phyloP scores from a whole-genome alignment of 2,113 vertebrate species.

The Peromyscus maniculatus region DNA sequence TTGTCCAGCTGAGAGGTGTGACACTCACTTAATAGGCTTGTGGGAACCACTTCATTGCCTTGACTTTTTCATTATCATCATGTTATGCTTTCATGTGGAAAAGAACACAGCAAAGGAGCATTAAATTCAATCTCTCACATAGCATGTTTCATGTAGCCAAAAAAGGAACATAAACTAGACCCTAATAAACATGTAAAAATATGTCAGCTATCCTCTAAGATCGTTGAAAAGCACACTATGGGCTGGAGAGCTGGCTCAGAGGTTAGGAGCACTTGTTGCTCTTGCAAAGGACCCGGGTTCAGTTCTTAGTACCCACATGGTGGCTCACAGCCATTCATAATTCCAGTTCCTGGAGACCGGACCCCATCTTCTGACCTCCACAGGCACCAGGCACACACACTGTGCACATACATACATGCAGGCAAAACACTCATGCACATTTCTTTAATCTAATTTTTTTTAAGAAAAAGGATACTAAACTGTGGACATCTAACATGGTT shows the following conservation, averaged over 20 bases:
- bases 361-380: not conserved
- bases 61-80: not conserved
- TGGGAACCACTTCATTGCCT: conserved; percentile 24
- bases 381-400: not conserved
- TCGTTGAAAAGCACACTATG: conserved; percentile 40
- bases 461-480: conserved; percentile 2
- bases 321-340: not conserved
- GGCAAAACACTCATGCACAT: not conserved
- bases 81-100: conserved; percentile 44
- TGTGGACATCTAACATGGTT: not conserved
- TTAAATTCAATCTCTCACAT: conserved; percentile 53
- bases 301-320: not conserved
- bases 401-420: not conserved
- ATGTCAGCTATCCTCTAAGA: not conserved
- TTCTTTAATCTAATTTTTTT: not conserved
- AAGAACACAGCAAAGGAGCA: conserved; percentile 27
- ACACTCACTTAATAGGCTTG: not conserved
- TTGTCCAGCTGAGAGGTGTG: conserved; percentile 28
- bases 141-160: not conserved
- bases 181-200: conserved; percentile 28
- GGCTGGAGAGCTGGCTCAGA: not conserved
- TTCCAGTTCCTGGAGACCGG: not conserved
- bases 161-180: conserved; percentile 29
- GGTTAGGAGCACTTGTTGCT: not conserved
- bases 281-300: not conserved